Conservation (phyloP, 2,113 vertebrate species). For the Pygoscelis antarcticus region DNA sequence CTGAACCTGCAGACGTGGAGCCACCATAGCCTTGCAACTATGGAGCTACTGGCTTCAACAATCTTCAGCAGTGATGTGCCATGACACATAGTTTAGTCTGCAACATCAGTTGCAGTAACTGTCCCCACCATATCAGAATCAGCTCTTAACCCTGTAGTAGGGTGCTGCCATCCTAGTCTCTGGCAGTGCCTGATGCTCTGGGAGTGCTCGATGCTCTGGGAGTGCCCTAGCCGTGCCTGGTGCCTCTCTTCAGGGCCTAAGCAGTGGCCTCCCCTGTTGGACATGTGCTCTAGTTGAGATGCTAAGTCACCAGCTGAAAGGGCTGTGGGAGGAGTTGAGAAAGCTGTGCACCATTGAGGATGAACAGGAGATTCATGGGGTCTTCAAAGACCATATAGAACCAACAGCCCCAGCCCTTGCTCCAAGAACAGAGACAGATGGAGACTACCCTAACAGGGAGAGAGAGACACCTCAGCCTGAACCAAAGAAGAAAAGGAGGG, state of each 20-base stretch:
- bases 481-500: no score
- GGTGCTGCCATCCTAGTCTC: neutral
- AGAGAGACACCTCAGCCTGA: neutral
- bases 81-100: neutral
- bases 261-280: neutral
- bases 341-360: no score
- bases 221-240: neutral
- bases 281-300: fast-evolving
- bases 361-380: neutral
- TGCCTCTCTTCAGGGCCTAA: neutral
- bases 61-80: neutral
- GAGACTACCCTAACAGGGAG: neutral
- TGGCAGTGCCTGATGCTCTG: neutral
- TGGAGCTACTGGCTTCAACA: neutral
- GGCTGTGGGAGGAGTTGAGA: neutral
- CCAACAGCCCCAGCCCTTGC: neutral
- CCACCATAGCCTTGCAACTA: neutral
- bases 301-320: neutral
- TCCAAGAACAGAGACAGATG: neutral
- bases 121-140: neutral
- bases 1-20: neutral
- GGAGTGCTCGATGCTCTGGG: neutral
- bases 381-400: neutral
- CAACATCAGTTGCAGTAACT: neutral
- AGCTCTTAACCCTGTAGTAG: neutral